Evolutionary conservation across 2,797 vertebrate species (phyloP), one percentile per base, ranked within the genome.

Genomic region (Tadarida brasiliensis): DNA sequence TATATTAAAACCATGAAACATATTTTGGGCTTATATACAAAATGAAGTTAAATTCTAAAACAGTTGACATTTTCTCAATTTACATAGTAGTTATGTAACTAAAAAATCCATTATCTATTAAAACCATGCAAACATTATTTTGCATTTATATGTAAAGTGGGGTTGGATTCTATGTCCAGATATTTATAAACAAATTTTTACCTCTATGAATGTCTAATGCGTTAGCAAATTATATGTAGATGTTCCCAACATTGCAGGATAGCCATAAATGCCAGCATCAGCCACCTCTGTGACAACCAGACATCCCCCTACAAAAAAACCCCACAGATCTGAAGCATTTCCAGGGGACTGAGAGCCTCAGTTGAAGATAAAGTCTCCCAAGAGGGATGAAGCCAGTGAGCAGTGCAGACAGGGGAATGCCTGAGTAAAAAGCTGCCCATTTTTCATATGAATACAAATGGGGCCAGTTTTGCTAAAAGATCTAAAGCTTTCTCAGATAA

Each of bases 1-100:
- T 84, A 67, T 35, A 22, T 91, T 91, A 91, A 88, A 93, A 47
- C 4, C 24, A 84, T 77, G 71, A 91, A 71, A 73, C 7, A 11
- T 71, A 51, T 92, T 83, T 94, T 47, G 16, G 12, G 2, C 24
- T 44, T 77, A 47, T 73, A 19, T 70, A 30, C 90, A 84, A 90
- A 90, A 87, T 90, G 10, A 26, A 94, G 20, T 88, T 85, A 74
- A n/a, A 19, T 28, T 74, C 68, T 90, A 49, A 95, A 54, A 20
- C 11, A 92, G 3, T 47, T 35, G 80, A 0, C 61, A 57, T 67
- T 63, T 63, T 61, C 47, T 77, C 65, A 51, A 2, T 88, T 67
- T 59, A 14, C 8, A 59, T 6, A 26, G 8, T 47, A 65, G 54
- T 77, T 70, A 16, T 33, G 1, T 51, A 33, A 35, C 44, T 82